Base-by-base conservation (phyloP, 2,797 vertebrate species). In the Carcharodon carcharias region DNA sequence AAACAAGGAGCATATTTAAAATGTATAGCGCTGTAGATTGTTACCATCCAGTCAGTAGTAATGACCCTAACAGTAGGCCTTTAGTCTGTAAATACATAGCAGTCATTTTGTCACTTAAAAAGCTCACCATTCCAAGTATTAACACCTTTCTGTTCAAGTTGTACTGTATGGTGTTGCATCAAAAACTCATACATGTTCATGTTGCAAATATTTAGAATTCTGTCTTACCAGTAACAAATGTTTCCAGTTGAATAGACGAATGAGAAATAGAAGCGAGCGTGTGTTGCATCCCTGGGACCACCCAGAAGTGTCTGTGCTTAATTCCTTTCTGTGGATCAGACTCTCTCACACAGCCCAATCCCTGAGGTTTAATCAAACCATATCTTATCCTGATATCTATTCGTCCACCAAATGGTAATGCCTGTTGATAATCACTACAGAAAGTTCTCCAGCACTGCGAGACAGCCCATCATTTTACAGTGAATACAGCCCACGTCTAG, bases 401-500 rank as follows among this genome's bases (percentile, higher is more conserved):
- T 97, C 98, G 97, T 98, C 97, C 98, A 97, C 96, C 97, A 97
- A 98, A 97, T 97, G 97, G 12, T n/a, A 14, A 97, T 96, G 97
- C 97, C 96, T 97, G 98, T 97, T 97, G 97, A 97, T 97, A 97
- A 35, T 97, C 98, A 97, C 98, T 96, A 98, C 97, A 96, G 97
- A 96, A 96, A 98, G 97, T 97, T 98, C 96, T 96, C 96, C 97
- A 97, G 97, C 97, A 97, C 97, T 96, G 97, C 97, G 96, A 50
- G 96, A 98, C 98, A 97, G 97, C 97, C 97, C 97, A 98, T 97
- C 97, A 98, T 97, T 97, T 97, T 97, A 96, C 97, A 97, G 97
- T 98, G 98, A 98, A 97, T 98, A 98, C 97, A 98, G 98, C 98
- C 97, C 98, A 97, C 97, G 98, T 97, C 98, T 98, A 98, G 97